Percentiles rank a stretch among this genome's conserved stretches.
phyloP scores from a whole-genome alignment of 2,797 vertebrate genomes.

The Pipistrellus kuhlii region DNA sequence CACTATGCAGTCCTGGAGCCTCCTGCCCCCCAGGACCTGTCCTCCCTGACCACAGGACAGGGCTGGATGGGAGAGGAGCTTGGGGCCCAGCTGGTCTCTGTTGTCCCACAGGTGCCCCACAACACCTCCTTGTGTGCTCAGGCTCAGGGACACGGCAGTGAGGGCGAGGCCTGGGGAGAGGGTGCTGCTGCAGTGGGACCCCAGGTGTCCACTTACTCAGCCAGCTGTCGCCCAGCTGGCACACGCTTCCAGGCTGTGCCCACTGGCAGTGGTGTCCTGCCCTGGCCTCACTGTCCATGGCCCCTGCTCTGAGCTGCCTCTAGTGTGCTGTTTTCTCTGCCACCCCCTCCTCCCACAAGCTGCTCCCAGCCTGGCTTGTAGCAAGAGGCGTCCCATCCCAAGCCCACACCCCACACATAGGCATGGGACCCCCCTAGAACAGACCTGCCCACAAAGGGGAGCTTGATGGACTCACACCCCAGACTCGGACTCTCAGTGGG shows the following conservation, averaged over 20 bases:
- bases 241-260: background rate
- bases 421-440: background rate
- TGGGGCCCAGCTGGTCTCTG: slow-evolving; percentile 73
- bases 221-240: fast-evolving
- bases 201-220: fast-evolving
- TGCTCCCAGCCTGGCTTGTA: background rate
- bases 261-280: background rate
- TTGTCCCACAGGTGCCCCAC: slow-evolving; percentile 60
- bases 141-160: slow-evolving; percentile 88
- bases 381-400: background rate
- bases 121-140: fast-evolving
- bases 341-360: too few species aligned
- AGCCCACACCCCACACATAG: background rate
- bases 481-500: background rate
- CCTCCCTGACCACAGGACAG: too few species aligned
- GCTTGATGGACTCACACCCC: background rate
- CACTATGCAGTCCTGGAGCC: too few species aligned
- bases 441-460: background rate
- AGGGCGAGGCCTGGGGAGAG: background rate
- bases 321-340: background rate
- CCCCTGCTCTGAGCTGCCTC: background rate
- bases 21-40: too few species aligned
- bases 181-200: too few species aligned
- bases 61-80: background rate
- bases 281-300: background rate